phyloP scores from a whole-genome alignment of 2,113 vertebrate genomes.

The Macroglossus sobrinus region DNA sequence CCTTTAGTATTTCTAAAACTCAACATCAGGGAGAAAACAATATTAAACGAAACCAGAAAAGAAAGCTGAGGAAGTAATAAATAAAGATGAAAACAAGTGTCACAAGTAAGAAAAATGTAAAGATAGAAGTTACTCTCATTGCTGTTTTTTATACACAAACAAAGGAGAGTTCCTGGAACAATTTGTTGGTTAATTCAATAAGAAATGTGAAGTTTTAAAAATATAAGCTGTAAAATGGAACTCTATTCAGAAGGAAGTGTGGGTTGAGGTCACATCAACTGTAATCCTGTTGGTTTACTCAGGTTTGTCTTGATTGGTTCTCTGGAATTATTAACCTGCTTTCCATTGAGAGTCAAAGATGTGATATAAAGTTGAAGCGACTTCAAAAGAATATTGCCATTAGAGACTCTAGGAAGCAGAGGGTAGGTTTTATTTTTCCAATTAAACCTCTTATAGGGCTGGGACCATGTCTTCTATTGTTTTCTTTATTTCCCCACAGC shows the following conservation, averaged over 20 bases:
- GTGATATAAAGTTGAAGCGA: not conserved
- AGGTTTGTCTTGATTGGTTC: not conserved
- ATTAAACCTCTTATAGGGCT: not conserved
- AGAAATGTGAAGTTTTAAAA: not conserved
- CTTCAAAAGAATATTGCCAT: conserved; percentile 5
- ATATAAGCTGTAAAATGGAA: not conserved
- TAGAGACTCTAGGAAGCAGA: not conserved
- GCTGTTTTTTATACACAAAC: not conserved
- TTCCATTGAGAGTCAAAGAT: conserved; percentile 22
- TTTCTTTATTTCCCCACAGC: conserved; percentile 15
- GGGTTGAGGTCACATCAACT: not conserved
- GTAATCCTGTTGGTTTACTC: not conserved
- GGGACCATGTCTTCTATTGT: not conserved
- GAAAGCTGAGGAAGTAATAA: not conserved
- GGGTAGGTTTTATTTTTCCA: not conserved
- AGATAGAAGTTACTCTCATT: not conserved
- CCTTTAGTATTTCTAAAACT: conserved; percentile 28
- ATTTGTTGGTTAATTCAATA: not conserved
- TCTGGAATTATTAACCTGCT: not conserved
- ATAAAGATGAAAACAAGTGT: conserved; percentile 13
- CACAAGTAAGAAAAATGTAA: not conserved
- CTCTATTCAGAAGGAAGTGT: not conserved
- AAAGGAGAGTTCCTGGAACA: not conserved
- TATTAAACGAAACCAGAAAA: not conserved
- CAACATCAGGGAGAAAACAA: not conserved